These are phyloP conservation scores for Cervus canadensis DNA, from an alignment of 2,113 vertebrate genomes.

Conservation along the genomic window DNA sequence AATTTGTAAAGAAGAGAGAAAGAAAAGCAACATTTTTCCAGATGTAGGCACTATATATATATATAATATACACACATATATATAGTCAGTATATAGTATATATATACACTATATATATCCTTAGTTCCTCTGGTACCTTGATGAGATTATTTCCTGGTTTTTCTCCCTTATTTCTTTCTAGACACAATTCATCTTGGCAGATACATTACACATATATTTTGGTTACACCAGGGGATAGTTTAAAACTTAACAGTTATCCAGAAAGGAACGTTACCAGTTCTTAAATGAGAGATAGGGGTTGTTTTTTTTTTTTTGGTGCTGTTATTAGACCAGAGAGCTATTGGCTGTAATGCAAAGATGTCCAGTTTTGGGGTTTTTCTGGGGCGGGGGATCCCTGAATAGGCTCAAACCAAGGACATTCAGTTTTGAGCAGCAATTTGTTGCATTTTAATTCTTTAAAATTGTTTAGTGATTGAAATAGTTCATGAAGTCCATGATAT, in stretches of 20 bases:
- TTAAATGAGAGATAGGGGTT: neutral
- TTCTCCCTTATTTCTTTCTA: neutral
- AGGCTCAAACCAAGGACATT: neutral
- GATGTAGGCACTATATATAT: neutral
- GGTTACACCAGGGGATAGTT: neutral
- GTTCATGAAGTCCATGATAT: neutral
- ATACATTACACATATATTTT: neutral
- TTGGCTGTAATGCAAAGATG: neutral
- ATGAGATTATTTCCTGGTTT: neutral
- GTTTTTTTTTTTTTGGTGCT: neutral
- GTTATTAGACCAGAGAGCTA: neutral
- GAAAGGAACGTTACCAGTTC: neutral
- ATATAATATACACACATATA: neutral
- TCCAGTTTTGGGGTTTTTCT: neutral
- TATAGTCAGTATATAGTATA: neutral
- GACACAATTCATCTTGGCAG: neutral
- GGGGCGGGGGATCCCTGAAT: neutral
- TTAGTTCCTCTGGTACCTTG: neutral
- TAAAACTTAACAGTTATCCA: slow-evolving; percentile 12
- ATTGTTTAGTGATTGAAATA: neutral
- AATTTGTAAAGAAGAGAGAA: neutral
- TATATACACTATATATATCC: neutral
- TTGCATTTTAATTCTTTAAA: neutral
- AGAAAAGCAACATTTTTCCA: neutral
- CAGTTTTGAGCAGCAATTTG: neutral